A percentile compares a stretch with the other conserved stretches of the same genome.
Evolutionary conservation across 2,113 vertebrate genomes (phyloP).

Genomic region (Syngnathus typhle): DNA sequence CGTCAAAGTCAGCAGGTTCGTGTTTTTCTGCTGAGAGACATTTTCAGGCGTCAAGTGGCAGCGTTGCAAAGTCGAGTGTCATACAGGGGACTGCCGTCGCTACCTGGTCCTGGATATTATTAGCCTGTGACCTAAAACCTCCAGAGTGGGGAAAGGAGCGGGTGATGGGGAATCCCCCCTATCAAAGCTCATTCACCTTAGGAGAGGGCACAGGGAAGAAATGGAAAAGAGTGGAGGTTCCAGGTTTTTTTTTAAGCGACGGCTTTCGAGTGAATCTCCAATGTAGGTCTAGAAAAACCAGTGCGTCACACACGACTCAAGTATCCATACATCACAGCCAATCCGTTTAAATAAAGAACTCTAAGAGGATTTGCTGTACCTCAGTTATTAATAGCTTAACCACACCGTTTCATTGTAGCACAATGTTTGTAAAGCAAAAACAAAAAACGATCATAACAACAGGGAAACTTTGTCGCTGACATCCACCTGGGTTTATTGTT

Average conservation of each 20-base stretch:
- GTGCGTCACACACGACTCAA: conserved; percentile 54
- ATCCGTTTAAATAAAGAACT: conserved; percentile 74
- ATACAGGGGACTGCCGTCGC: conserved; percentile 20
- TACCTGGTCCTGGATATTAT: conserved; percentile 49
- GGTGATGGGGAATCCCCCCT: conserved; percentile 57
- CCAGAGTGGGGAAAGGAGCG: conserved; percentile 30
- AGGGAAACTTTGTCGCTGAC: conserved; percentile 18
- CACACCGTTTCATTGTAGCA: conserved; percentile 42
- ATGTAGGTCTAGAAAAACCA: conserved; percentile 31
- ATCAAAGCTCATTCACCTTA: conserved; percentile 52
- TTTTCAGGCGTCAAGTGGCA: conserved; percentile 3
- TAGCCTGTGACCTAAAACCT: conserved; percentile 56
- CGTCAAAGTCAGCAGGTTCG: background rate
- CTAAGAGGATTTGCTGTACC: conserved; percentile 76
- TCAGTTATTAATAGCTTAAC: conserved; percentile 70
- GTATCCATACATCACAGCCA: conserved; percentile 65
- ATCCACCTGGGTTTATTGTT: conserved; percentile 32
- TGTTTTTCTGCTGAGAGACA: background rate
- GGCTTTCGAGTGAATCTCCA: conserved; percentile 29
- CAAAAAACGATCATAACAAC: conserved; percentile 33
- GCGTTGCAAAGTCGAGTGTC: conserved; percentile 19
- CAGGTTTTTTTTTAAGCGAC: conserved; percentile 39
- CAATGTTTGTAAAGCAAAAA: conserved; percentile 50
- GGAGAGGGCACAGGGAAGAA: conserved; percentile 16
- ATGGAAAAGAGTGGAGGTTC: background rate